Evolutionary conservation across 2,797 vertebrate species (phyloP), one percentile per base, ranked within the genome.

Genomic region (Gambusia yucatana): DNA sequence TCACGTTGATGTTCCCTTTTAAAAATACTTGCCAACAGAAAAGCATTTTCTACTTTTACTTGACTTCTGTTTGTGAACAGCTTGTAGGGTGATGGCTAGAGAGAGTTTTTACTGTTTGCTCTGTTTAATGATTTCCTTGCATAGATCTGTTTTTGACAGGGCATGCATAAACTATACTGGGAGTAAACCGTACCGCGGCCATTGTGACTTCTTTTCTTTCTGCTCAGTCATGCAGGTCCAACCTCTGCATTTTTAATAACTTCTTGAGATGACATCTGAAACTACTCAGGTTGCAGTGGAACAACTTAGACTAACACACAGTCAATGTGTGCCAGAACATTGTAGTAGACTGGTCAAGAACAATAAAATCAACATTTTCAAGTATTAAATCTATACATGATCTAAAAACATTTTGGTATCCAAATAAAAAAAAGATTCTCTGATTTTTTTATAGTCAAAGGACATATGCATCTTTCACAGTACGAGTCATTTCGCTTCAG

Each of bases 241-340:
- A 59, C 75, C 43, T 55, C 86, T 96, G 89, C 93, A 96, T 96
- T 92, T 95, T 96, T 95, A 90, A 96, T 89, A 82, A 84, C 86
- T 90, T 92, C 80, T 88, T 89, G 85, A 82, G 81, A 78, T 84
- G 77, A 79, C 65, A 88, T 88, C 61, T 76, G 82, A 89, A 50
- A 73, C 75, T 80, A 79, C 88, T 95, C 87, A 43, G 79, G 88
- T 95, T 94, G 90, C 94, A 80, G 71, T 50, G 44, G 75, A 46
- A 80, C 71, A 89, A 63, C 47, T 81, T n/a, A 43, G 63, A 80
- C 44, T 73, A 71, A 82, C 84, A 48, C 81, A 30, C 70, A 36
- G 30, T 13, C 22, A 69, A 30, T 22, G 47, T 69, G 25, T 74
- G 10, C 43, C 48, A 28, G 6, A 36, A 50, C 11, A 6, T 16